phyloP scores from a whole-genome alignment of 2,888 invertebrate species.

The Rambutsinella grinnellia region DNA sequence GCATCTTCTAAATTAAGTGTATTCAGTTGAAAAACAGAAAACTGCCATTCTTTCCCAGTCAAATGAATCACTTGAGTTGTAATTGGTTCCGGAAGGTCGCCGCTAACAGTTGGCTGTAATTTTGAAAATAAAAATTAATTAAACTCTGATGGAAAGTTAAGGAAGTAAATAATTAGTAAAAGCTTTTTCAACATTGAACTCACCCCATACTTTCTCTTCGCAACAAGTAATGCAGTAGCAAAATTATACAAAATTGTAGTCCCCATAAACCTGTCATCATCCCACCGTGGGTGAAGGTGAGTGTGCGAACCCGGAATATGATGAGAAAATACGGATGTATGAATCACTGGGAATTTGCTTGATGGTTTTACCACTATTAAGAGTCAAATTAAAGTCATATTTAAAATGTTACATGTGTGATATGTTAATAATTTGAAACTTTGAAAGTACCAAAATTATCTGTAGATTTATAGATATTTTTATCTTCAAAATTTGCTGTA shows the following conservation, averaged over 20 bases:
- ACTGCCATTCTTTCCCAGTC: slow-evolving; percentile 83
- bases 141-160: slow-evolving; percentile 1
- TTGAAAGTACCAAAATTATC: slow-evolving; percentile 81
- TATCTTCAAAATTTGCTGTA: slow-evolving; percentile 76
- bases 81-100: slow-evolving; percentile 80
- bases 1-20: slow-evolving; percentile 78
- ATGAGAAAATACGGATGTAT: slow-evolving; percentile 83
- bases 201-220: slow-evolving; percentile 82
- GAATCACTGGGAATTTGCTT: slow-evolving; percentile 74
- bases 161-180: background rate
- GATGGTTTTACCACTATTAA: slow-evolving; percentile 51
- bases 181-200: slow-evolving; percentile 65
- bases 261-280: slow-evolving; percentile 72
- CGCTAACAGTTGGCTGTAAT: slow-evolving; percentile 74
- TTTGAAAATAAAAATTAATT: slow-evolving; percentile 38
- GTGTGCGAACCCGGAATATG: slow-evolving; percentile 78
- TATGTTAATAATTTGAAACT: background rate
- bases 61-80: slow-evolving; percentile 87
- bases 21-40: slow-evolving; percentile 87
- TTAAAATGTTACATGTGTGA: background rate
- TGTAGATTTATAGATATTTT: slow-evolving; percentile 76
- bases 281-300: slow-evolving; percentile 64
- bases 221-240: slow-evolving; percentile 82
- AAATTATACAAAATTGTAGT: slow-evolving; percentile 82
- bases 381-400: background rate